Conservation (phyloP, 2,888 invertebrate species). For the Drosophila merina region DNA sequence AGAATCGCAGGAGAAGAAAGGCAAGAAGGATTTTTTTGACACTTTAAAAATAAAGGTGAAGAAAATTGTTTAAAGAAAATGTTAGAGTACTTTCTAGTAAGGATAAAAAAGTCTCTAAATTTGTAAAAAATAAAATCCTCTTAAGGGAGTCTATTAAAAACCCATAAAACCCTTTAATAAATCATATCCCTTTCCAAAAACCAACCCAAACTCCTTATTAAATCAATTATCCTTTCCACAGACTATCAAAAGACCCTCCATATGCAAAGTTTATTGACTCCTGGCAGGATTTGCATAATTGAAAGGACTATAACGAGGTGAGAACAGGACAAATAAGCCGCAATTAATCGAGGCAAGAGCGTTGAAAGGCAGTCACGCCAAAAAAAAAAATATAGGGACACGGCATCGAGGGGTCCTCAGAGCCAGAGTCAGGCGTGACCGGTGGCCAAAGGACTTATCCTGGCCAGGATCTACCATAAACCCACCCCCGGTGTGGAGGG, state of each 20-base stretch:
- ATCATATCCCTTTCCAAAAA: no score
- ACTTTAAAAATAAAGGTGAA: no score
- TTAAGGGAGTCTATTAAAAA: no score
- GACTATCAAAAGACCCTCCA: background rate
- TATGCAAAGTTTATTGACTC: conserved; percentile 10
- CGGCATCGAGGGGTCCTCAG: conserved; percentile 10
- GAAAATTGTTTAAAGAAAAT: no score
- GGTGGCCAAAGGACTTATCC: conserved; percentile 25
- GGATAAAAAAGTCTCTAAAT: no score
- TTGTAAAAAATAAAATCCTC: no score
- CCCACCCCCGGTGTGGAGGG: conserved; percentile 25
- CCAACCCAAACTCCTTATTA: background rate
- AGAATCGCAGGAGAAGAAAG: no score
- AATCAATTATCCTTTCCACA: background rate
- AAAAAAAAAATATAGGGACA: background rate
- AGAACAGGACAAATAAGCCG: conserved; percentile 29
- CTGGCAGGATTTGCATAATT: conserved; percentile 27
- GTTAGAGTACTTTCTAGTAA: no score
- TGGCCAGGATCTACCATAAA: conserved; percentile 12
- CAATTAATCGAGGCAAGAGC: conserved; percentile 10
- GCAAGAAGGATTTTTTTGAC: no score
- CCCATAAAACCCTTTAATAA: no score
- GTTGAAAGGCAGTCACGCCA: conserved; percentile 18
- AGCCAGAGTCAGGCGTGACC: conserved; percentile 16
- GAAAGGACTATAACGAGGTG: conserved; percentile 21